Evolutionary conservation across 2,113 vertebrate species (phyloP), one percentile per base, ranked within the genome.

Genomic region (Helogale parvula): DNA sequence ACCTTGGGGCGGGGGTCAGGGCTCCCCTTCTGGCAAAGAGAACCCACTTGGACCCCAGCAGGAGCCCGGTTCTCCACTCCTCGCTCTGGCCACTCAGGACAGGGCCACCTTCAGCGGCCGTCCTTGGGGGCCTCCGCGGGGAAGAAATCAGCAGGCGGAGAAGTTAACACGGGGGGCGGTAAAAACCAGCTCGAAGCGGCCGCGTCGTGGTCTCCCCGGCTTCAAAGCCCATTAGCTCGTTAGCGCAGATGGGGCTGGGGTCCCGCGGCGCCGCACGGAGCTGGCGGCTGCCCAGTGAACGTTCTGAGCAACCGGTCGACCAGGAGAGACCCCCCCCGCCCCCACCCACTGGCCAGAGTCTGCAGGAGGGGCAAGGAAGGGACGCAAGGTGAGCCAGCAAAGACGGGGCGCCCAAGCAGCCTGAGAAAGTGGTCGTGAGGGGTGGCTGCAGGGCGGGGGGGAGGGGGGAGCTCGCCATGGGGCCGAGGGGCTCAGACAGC

Each of bases 391-490:
- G 21, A 85, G 47, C 74, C 57, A 1, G 54, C n/a, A 52, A 21
- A 93, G 54, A 19, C 3, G 60, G 29, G 72, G 41, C 0, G 1
- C n/a, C 60, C 6, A 4, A 21, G 66, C 41, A 31, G 50, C 47
- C 68, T 3, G 29, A 12, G 38, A 33, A 45, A 38, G 29, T 0
- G 25, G 57, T 10, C 2, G 0, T 8, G 17, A 12, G 12, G 50
- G 6, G 21, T 12, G 5, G 5, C 19, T 12, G 1, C 14, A 9
- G 21, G 0, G 0, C 45, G 10, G 29, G 38, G 35, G 21, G 45
- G 45, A 47, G 45, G 10, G 54, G 0, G 11, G 3, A 7, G 38
- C 9, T 4, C 0, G 0, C 7, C 0, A 0, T 0, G 13, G 47
- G 15, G 19, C 41, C 11, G 27, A 63, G 29, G 45, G 23, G 52